Percentiles rank a stretch among this genome's conserved stretches.
Evolutionary conservation across 2,888 invertebrate genomes (phyloP).

Genomic region (Osmoderma eremita): DNA sequence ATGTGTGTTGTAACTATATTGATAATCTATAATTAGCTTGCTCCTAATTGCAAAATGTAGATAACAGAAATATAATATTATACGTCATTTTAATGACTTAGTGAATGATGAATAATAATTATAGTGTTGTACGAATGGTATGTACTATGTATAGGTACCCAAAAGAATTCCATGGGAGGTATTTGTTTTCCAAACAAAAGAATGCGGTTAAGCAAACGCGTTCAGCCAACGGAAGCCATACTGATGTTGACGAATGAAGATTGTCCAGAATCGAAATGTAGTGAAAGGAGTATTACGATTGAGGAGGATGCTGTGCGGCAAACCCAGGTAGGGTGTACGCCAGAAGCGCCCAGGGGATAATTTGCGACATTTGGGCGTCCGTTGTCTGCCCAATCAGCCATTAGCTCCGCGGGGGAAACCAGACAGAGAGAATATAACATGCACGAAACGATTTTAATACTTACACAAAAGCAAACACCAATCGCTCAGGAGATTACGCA

Average conservation of each 20-base stretch:
- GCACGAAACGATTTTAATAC: constrained; percentile 42
- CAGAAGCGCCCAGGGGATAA: constrained; percentile 45
- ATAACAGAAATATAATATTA: no score
- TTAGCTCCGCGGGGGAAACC: constrained; percentile 47
- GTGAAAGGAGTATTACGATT: constrained; percentile 15
- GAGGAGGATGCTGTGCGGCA: constrained; percentile 12
- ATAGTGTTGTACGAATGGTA: no score
- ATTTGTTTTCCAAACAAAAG: no score
- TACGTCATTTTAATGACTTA: no score
- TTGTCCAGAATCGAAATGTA: constrained; percentile 9
- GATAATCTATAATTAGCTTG: no score
- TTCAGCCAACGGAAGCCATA: constrained; percentile 20
- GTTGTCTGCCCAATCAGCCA: constrained; percentile 51
- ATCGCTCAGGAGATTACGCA: constrained; percentile 40
- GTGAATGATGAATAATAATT: no score
- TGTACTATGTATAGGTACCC: no score
- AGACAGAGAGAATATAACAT: constrained; percentile 38
- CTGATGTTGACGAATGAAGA: constrained; percentile 12
- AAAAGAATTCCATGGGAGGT: no score
- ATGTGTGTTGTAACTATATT: no score
- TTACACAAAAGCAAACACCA: constrained; percentile 43
- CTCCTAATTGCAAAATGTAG: no score
- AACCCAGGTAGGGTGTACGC: constrained; percentile 45
- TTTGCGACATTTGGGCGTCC: constrained; percentile 51
- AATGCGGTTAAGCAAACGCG: no score